Percentiles rank a stretch among this genome's conserved stretches.
Conservation (phyloP, 2,113 vertebrate genomes). For the Entomyzon cyanotis region DNA sequence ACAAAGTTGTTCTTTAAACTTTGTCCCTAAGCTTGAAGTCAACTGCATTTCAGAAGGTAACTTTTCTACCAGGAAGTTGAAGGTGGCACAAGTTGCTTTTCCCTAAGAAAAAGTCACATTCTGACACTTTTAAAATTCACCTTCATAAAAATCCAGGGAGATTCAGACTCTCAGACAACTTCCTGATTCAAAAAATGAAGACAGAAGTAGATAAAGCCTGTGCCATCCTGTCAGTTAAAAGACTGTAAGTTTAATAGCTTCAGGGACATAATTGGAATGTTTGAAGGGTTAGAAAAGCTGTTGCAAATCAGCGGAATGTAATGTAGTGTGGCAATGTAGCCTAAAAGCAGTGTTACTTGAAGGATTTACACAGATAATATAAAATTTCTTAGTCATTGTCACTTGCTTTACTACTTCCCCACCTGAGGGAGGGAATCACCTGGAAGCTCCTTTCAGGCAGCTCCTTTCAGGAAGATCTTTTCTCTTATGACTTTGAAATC, state of each 20-base stretch:
- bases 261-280: slow-evolving; percentile 42
- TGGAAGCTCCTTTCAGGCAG: not conserved
- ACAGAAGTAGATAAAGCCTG: not conserved
- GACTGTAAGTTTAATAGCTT: slow-evolving; percentile 32
- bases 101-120: not conserved
- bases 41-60: not conserved
- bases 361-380: not conserved
- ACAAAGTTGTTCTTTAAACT: not conserved
- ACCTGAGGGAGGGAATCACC: not conserved
- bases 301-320: not conserved
- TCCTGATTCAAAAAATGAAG: not conserved
- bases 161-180: not conserved
- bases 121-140: not conserved
- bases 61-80: not conserved
- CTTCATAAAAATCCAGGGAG: not conserved
- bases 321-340: not conserved
- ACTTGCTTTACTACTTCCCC: not conserved
- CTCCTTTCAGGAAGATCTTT: not conserved
- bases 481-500: not conserved
- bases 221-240: not conserved
- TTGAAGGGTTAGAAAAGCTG: not conserved
- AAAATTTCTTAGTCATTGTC: not conserved
- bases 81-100: not conserved
- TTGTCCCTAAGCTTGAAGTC: not conserved
- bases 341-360: not conserved